Conservation (phyloP, 2,888 invertebrate species). For the Hartigia nigra region DNA sequence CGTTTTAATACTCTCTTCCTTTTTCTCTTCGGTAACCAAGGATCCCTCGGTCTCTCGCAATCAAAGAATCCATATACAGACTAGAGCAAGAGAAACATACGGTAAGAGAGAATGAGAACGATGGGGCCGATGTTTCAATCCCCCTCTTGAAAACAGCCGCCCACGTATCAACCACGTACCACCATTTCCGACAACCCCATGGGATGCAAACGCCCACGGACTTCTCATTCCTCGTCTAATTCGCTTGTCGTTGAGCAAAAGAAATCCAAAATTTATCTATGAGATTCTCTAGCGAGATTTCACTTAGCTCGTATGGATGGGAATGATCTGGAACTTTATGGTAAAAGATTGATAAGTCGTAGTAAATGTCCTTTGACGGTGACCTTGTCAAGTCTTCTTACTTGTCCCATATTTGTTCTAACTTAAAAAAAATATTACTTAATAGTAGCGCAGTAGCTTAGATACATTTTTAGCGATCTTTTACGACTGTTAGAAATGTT, state of each 20-base stretch:
- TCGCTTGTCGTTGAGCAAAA: background rate
- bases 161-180: background rate
- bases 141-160: background rate
- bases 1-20: background rate
- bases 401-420: background rate
- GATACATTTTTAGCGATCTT: background rate
- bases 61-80: slow-evolving; percentile 17
- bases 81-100: background rate
- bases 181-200: background rate
- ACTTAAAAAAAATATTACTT: background rate
- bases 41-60: slow-evolving; percentile 10
- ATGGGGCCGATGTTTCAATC: background rate
- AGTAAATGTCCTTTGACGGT: background rate
- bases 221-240: background rate
- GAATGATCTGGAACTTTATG: background rate
- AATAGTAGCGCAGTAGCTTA: background rate
- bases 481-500: background rate
- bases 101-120: background rate
- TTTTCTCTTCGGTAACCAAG: background rate
- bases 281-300: background rate
- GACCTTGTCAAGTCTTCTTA: background rate
- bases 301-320: background rate
- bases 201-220: background rate
- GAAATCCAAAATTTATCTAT: background rate
- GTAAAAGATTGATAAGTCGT: background rate